These are phyloP conservation scores for Halcyon smyrnensis DNA, from an alignment of 2,797 vertebrate species.

Conservation along the genomic window DNA sequence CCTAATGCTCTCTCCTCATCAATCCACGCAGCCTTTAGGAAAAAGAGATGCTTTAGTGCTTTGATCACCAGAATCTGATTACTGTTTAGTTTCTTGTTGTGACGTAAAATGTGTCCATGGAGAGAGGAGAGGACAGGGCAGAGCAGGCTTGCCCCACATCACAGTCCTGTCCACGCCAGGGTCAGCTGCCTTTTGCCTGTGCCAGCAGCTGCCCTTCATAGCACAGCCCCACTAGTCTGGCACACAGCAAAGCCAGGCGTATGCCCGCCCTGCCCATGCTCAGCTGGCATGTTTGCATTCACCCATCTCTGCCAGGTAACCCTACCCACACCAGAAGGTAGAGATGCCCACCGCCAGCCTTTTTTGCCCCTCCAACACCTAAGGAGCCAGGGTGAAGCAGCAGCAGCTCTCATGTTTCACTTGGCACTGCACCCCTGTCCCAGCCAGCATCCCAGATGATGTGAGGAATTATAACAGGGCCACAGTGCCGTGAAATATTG, in stretches of 20 bases:
- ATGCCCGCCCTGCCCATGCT: fast-evolving
- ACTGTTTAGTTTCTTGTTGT: slow-evolving; percentile 4
- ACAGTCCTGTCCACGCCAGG: fast-evolving
- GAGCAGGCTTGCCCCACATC: not conserved
- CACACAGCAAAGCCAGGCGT: fast-evolving
- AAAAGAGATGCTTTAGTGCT: not conserved
- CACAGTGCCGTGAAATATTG: slow-evolving; percentile 58
- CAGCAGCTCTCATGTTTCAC: not conserved
- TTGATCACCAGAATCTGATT: not conserved
- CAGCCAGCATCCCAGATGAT: slow-evolving; percentile 7
- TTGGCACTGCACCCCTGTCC: not conserved
- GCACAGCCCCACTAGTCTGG: not conserved
- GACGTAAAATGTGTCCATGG: not conserved
- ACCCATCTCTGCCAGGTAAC: not conserved
- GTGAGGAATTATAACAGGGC: slow-evolving; percentile 22
- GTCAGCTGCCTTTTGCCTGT: not conserved
- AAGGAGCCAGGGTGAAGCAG: not conserved
- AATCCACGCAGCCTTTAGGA: not conserved
- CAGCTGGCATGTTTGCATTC: fast-evolving
- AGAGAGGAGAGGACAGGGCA: not conserved
- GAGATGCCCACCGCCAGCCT: not conserved
- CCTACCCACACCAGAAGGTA: fast-evolving
- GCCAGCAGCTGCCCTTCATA: not conserved
- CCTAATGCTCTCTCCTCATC: not conserved
- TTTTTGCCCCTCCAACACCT: not conserved